A percentile compares a stretch with the other conserved stretches of the same genome.
These are phyloP conservation scores for Nipponia nippon DNA, from an alignment of 2,113 vertebrate species.

Conservation along the genomic window DNA sequence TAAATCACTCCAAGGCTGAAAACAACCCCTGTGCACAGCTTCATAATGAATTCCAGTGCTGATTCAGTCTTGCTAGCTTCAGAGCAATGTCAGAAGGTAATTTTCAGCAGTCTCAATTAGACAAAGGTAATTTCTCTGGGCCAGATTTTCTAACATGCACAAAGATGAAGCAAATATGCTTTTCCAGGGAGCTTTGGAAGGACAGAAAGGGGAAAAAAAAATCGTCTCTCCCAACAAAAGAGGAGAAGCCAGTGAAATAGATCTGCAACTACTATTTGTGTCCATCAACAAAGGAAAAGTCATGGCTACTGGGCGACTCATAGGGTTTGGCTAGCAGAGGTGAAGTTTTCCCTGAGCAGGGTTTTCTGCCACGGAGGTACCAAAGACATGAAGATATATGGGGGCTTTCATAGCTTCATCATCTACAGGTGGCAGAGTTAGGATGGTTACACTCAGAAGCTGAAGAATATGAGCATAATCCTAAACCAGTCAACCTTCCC, in stretches of 20 bases:
- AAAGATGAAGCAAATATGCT: background rate
- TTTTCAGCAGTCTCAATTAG: background rate
- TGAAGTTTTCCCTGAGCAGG: background rate
- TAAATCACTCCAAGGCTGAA: conserved; percentile 6
- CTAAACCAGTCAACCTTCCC: accelerated
- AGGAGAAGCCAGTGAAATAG: background rate
- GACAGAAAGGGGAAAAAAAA: background rate
- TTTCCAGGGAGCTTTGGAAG: background rate
- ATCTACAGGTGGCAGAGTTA: background rate
- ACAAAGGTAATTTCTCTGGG: background rate
- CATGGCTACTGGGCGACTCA: background rate
- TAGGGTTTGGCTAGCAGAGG: background rate
- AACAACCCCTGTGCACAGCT: background rate
- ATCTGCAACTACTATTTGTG: background rate
- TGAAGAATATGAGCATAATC: background rate
- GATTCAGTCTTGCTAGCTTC: background rate
- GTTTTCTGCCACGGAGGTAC: background rate
- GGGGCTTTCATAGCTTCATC: background rate
- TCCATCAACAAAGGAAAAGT: background rate
- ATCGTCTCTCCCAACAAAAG: background rate
- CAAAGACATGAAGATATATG: background rate
- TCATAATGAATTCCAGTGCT: background rate
- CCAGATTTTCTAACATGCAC: background rate
- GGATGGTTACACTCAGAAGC: background rate
- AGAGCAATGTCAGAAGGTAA: background rate